phyloP scores from a whole-genome alignment of 2,113 vertebrate genomes.

The Cephalopterus ornatus region DNA sequence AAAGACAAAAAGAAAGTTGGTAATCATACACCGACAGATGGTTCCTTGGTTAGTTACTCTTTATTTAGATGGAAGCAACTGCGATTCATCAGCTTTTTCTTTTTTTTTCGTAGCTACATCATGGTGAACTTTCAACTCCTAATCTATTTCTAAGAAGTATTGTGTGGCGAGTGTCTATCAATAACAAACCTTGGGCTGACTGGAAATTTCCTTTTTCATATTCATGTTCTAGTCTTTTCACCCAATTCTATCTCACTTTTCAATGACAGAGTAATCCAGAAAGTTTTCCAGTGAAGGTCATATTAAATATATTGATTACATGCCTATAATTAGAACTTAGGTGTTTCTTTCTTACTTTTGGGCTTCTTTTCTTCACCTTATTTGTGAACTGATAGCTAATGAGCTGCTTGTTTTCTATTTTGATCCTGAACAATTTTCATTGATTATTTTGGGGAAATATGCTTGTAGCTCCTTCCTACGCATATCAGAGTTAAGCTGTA shows the following conservation, averaged over 20 bases:
- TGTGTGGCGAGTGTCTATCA: conserved; percentile 7
- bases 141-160: conserved; percentile 45
- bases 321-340: not conserved
- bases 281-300: not conserved
- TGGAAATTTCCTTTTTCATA: conserved; percentile 17
- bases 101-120: not conserved
- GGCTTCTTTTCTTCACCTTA: not conserved
- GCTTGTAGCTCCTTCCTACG: not conserved
- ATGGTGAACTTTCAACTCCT: conserved; percentile 23
- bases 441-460: not conserved
- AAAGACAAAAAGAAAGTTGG: conserved; percentile 69
- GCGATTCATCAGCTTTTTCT: conserved; percentile 24
- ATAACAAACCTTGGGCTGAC: conserved; percentile 1
- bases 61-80: conserved; percentile 64
- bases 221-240: not conserved
- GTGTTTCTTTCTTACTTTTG: not conserved
- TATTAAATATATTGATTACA: not conserved
- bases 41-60: conserved; percentile 57
- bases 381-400: not conserved
- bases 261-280: not conserved
- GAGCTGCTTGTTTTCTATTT: not conserved
- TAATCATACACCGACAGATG: conserved; percentile 68
- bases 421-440: not conserved
- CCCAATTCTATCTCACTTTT: not conserved
- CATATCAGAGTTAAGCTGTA: not conserved